phyloP scores from a whole-genome alignment of 2,113 vertebrate genomes.

The Saguinus imperator region DNA sequence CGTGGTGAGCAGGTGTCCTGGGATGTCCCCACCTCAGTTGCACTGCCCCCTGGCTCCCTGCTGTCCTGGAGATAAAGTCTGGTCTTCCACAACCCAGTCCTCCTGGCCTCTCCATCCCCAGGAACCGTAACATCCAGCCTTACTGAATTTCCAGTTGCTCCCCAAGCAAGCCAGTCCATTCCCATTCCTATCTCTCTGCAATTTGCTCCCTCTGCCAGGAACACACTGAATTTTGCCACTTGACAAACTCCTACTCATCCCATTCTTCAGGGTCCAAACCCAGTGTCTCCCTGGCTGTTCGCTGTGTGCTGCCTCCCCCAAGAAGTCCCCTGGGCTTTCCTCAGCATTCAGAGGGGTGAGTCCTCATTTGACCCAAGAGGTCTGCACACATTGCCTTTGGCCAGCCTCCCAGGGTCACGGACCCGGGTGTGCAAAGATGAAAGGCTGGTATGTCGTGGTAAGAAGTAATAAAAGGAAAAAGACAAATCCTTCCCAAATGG shows the following conservation, averaged over 20 bases:
- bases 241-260: background rate
- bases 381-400: background rate
- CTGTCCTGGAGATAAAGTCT: background rate
- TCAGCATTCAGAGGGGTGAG: background rate
- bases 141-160: background rate
- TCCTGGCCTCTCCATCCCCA: rapidly evolving
- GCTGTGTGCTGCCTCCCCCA: background rate
- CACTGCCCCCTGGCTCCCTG: background rate
- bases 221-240: background rate
- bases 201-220: background rate
- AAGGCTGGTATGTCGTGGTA: slow-evolving; percentile 4
- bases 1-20: background rate
- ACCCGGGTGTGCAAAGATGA: background rate
- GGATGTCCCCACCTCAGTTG: background rate
- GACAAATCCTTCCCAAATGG: slow-evolving; percentile 43
- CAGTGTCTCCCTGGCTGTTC: background rate
- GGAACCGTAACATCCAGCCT: background rate
- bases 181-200: background rate
- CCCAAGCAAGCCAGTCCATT: background rate
- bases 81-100: background rate
- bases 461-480: background rate
- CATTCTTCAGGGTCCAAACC: background rate
- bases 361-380: slow-evolving; percentile 6
- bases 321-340: background rate
- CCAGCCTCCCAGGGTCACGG: background rate